These are phyloP conservation scores for Poeciliopsis gracilis DNA, from an alignment of 2,797 vertebrate species.

Conservation along the genomic window DNA sequence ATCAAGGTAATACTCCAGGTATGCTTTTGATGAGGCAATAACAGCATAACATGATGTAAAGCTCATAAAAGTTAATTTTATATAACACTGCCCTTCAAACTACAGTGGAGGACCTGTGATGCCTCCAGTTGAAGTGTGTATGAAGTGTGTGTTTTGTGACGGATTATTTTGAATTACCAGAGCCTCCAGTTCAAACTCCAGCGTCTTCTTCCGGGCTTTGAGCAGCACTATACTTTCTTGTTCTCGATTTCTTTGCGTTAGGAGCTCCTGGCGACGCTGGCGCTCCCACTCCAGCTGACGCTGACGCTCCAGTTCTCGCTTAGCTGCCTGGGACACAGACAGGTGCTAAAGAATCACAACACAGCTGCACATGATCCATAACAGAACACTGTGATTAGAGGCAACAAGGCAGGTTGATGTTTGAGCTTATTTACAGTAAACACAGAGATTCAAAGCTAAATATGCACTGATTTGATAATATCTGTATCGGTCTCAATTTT, in stretches of 20 bases:
- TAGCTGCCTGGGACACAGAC: slow-evolving; percentile 84
- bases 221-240: slow-evolving; percentile 96
- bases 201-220: slow-evolving; percentile 95
- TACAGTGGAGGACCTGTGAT: too few species aligned
- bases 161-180: slow-evolving; percentile 76
- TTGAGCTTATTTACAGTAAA: slow-evolving; percentile 4
- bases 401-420: background rate
- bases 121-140: too few species aligned
- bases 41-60: too few species aligned
- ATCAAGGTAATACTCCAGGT: too few species aligned
- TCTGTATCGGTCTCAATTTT: too few species aligned
- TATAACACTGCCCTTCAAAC: too few species aligned
- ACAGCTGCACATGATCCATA: background rate
- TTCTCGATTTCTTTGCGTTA: slow-evolving; percentile 94
- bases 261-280: slow-evolving; percentile 90
- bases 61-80: too few species aligned
- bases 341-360: background rate
- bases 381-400: background rate
- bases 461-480: too few species aligned
- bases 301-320: slow-evolving; percentile 93
- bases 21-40: too few species aligned
- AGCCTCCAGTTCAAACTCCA: slow-evolving; percentile 97
- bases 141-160: background rate
- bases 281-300: slow-evolving; percentile 81
- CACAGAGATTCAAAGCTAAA: slow-evolving; percentile 1